Evolutionary conservation across 2,113 vertebrate genomes (phyloP), one percentile per base, ranked within the genome.

Genomic region (Irena cyanogastra): DNA sequence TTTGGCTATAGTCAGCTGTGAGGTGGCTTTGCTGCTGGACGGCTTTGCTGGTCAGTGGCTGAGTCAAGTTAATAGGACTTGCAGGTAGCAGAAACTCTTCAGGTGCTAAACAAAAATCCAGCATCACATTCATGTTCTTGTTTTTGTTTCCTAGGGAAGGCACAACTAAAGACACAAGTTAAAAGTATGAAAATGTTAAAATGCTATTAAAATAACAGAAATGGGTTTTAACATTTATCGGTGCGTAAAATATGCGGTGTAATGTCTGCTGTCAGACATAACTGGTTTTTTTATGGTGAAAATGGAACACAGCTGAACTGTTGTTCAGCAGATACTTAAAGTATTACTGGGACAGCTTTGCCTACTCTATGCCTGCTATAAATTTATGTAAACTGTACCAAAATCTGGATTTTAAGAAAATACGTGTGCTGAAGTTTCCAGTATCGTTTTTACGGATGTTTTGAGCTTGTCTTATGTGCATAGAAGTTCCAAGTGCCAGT

Each of bases 211-310:
- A 95, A 27, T 74, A 77, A 49, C 28, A 53, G 61, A 49, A 86
- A 47, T 1, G 2, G 18, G 85, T 81, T 69, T 77, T 44, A 28
- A 16, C 2, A 0, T 74, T 78, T 52, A 19, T 20, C 0, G 1
- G 15, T 16, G 33, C 0, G 0, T 83, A 41, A 86, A 88, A 86
- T 39, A 49, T 0, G 18, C 2, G 1, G 10, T 35, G 22, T 60
- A 49, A 35, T 26, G 8, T 57, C 37, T 95, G 39, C 52, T 42
- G 71, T 90, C 45, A 11, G 42, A 77, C 23, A 35, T 50, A 90
- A 15, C 12, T 87, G 10, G 35, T 8, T 64, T 74, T 95, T 63
- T 88, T 56, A 30, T 71, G 33, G 11, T 86, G 64, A 44, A 74
- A 86, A 91, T 33, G 56, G 33, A 74, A 27, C 61, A 49, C 54